Evolutionary conservation across 2,888 invertebrate genomes (phyloP).

Genomic region (Metallyticus violacea): DNA sequence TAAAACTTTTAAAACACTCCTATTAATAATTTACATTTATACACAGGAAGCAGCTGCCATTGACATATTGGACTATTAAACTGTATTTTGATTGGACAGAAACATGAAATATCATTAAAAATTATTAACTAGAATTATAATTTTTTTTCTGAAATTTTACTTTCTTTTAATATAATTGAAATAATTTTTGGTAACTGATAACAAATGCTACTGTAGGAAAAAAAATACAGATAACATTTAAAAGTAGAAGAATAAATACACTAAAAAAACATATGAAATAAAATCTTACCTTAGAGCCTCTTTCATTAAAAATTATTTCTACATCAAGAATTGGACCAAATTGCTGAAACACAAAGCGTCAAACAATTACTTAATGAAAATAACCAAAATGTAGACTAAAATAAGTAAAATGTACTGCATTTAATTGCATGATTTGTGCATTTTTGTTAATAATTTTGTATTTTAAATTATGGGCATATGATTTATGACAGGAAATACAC

Average conservation of each 20-base stretch:
- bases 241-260: neutral
- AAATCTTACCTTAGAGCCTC: conserved; percentile 96
- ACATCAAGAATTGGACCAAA: conserved; percentile 98
- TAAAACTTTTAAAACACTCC: neutral
- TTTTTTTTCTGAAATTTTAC: neutral
- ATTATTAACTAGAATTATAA: neutral
- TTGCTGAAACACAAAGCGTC: conserved; percentile 74
- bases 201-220: neutral
- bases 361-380: neutral
- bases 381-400: no score
- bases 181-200: no score
- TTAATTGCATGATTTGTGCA: no score
- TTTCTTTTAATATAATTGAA: neutral
- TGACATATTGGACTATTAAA: neutral
- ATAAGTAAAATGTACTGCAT: no score
- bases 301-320: conserved; percentile 99
- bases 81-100: neutral
- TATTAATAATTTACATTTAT: neutral
- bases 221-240: conserved; percentile 4
- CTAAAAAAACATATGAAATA: neutral
- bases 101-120: neutral
- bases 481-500: no score
- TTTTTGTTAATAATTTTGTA: no score
- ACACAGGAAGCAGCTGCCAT: neutral
- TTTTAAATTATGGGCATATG: no score